Percentiles rank a stretch among this genome's conserved stretches.
Conservation (phyloP, 2,888 invertebrate species). For the Tachina grossa region DNA sequence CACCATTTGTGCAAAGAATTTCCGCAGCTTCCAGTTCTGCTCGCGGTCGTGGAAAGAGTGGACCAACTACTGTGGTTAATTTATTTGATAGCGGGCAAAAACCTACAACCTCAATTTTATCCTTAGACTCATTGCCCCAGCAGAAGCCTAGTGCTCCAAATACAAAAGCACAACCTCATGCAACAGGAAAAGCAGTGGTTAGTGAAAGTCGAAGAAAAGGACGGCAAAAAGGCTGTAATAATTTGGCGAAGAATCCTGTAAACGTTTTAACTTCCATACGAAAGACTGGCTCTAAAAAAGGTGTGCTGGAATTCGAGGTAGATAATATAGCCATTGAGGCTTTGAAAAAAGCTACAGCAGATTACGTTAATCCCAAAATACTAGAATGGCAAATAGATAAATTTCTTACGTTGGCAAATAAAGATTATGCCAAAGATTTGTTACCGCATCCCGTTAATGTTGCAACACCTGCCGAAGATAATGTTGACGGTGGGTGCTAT, state of each 20-base stretch:
- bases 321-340: constrained; percentile 76
- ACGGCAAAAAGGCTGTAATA: constrained; percentile 55
- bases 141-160: constrained; percentile 39
- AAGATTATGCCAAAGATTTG: constrained; percentile 72
- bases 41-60: constrained; percentile 61
- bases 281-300: constrained; percentile 79
- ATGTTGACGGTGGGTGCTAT: constrained; percentile 9
- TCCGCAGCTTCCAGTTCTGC: constrained; percentile 58
- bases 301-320: constrained; percentile 79
- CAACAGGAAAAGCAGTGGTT: constrained; percentile 62
- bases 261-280: constrained; percentile 75
- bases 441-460: constrained; percentile 12
- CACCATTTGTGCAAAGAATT: constrained; percentile 73
- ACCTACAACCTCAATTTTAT: not conserved
- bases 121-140: constrained; percentile 4
- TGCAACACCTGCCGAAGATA: constrained; percentile 43
- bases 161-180: constrained; percentile 56
- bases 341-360: constrained; percentile 74
- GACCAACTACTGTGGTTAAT: constrained; percentile 43
- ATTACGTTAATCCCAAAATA: constrained; percentile 76
- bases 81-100: constrained; percentile 31
- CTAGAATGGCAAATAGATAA: constrained; percentile 80
- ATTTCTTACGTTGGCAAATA: constrained; percentile 76
- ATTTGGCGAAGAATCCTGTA: constrained; percentile 38
- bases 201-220: constrained; percentile 62